A percentile compares a stretch with the other conserved stretches of the same genome.
Evolutionary conservation across 2,888 invertebrate species (phyloP).

Genomic region (Sarcophaga rosellei): DNA sequence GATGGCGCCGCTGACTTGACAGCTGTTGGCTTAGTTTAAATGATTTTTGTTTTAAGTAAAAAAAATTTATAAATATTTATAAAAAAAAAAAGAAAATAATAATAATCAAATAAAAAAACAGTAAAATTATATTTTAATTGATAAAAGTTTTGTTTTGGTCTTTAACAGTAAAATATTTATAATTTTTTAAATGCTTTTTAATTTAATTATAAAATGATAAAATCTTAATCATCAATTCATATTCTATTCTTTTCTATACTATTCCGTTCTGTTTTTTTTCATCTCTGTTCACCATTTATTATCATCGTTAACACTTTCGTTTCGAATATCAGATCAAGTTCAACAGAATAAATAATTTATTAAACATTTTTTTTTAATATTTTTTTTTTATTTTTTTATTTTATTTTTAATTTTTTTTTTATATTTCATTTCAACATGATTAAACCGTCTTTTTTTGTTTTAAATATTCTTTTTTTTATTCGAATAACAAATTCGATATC

Average conservation of each 20-base stretch:
- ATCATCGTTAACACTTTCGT: not conserved
- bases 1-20: not conserved
- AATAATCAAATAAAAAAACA: too few relatives aligned
- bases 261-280: not conserved
- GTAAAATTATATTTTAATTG: not conserved
- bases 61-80: not conserved
- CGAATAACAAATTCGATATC: too few relatives aligned
- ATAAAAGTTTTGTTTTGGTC: not conserved
- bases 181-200: constrained; percentile 51
- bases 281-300: not conserved
- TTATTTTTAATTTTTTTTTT: too few relatives aligned
- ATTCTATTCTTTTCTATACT: constrained; percentile 2
- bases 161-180: constrained; percentile 28
- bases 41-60: not conserved
- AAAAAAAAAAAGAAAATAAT: too few relatives aligned
- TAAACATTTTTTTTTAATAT: not conserved
- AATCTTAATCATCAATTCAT: constrained; percentile 30
- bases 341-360: not conserved
- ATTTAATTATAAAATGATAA: constrained; percentile 46
- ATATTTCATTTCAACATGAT: not conserved
- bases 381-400: not conserved
- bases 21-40: not conserved
- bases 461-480: not conserved
- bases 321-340: not conserved
- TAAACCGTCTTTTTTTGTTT: not conserved